Evolutionary conservation across 2,797 vertebrate genomes (phyloP).

Genomic region (Falco berigora): DNA sequence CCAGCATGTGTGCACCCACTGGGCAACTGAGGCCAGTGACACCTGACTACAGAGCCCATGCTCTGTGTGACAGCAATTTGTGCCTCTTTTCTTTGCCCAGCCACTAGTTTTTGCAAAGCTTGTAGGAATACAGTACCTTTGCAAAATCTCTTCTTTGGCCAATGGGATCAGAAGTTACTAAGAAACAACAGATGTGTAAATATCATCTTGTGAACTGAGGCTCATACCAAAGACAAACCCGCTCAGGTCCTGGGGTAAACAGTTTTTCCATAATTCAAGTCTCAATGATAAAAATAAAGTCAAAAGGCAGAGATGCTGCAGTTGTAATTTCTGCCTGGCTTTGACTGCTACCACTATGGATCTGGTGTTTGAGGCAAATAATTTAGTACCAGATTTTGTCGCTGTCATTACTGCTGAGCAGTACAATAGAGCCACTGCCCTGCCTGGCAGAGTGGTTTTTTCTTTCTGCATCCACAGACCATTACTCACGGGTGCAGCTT

Average conservation of each 20-base stretch:
- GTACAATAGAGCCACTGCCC: background rate
- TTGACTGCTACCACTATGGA: background rate
- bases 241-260: background rate
- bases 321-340: background rate
- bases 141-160: background rate
- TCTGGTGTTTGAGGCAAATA: background rate
- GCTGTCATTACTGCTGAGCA: background rate
- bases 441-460: background rate
- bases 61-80: background rate
- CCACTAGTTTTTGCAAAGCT: background rate
- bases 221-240: background rate
- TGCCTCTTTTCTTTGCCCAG: background rate
- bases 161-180: background rate
- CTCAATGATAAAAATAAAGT: background rate
- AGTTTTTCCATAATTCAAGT: background rate
- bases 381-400: background rate
- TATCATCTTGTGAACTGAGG: too few relatives aligned
- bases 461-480: background rate
- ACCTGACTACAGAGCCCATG: fast-evolving
- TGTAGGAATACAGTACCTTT: background rate
- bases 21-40: fast-evolving
- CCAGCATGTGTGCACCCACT: background rate
- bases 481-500: background rate
- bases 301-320: background rate
- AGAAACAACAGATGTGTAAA: background rate